Base-by-base conservation (phyloP, 2,888 invertebrate species). In the Drosophila mimica region DNA sequence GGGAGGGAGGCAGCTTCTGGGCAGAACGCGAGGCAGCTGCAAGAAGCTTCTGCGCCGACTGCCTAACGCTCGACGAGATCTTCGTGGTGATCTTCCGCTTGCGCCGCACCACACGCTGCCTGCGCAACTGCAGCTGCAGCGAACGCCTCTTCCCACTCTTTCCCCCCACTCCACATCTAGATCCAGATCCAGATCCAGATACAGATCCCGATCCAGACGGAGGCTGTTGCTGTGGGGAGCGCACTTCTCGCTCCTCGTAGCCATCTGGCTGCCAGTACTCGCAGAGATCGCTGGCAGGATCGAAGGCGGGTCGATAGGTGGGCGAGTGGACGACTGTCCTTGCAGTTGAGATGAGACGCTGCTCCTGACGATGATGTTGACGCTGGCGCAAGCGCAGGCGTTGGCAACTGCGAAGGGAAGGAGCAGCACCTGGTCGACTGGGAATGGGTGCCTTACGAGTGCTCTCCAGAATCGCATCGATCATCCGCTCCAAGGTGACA, bases 381-480 rank as follows among this genome's bases (percentile, higher is more conserved):
- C 25, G 57, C 11, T 58, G 66, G 3, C 65, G 60, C 8, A 40
- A 58, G 6, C 51, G 66, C 38, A 58, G 28, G 7, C 53, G 68
- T 11, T 52, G 65, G 25, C 40, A 58, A 30, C 38, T 56, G 83
- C 81, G 58, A 79, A 88, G 25, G 11, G 56, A 13, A 9, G 52
- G n/a, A 46, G 43, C 40, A 36, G 49, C 51, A 40, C 46, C 70
- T 1, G 65, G 43, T 5, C 54, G 56, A 36, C 51, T 25, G 31
- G 54, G 17, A 4, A 31, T n/a, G 7, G 49, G 60, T 17, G 28
- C 30, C 11, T 60, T 67, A 15, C 91, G 89, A 5, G 92, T 93
- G 77, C 93, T 93, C 76, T 93, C 93, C 25, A 93, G 76, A 57
- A 93, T 93, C 34, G 93, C 93, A 69, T 93, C 93, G 66, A 93